Conservation (phyloP, 2,888 invertebrate species). For the Notodromas monacha region DNA sequence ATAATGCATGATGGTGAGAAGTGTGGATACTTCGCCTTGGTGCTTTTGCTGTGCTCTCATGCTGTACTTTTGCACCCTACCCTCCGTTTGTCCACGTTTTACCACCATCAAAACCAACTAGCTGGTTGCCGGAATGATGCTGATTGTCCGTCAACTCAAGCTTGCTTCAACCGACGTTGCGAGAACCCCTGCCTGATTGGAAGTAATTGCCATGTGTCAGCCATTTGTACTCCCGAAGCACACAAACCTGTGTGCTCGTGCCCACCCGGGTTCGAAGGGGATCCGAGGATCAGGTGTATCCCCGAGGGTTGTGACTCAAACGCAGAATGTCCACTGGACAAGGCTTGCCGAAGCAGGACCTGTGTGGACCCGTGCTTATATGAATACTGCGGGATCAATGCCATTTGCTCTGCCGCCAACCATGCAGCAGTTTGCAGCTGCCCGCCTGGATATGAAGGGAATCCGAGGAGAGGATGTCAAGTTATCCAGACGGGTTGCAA, state of each 20-base stretch:
- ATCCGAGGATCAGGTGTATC: constrained; percentile 22
- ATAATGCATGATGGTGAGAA: too few species aligned
- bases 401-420: constrained; percentile 19
- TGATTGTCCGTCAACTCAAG: constrained; percentile 47
- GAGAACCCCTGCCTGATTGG: constrained; percentile 23
- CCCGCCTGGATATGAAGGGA: constrained; percentile 34
- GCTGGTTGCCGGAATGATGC: constrained; percentile 49
- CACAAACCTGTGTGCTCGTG: constrained; percentile 39
- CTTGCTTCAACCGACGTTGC: constrained; percentile 32
- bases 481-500: constrained; percentile 25
- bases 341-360: constrained; percentile 15
- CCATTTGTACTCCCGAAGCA: constrained; percentile 14
- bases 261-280: constrained; percentile 24
- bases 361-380: constrained; percentile 34
- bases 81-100: too few species aligned
- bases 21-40: too few species aligned
- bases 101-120: too few species aligned
- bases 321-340: constrained; percentile 15
- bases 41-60: too few species aligned
- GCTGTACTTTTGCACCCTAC: too few species aligned
- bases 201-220: constrained; percentile 27
- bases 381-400: constrained; percentile 36
- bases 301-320: constrained; percentile 30
- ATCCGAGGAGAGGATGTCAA: constrained; percentile 29
- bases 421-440: constrained; percentile 48